Percentiles rank a stretch among this genome's conserved stretches.
These are phyloP conservation scores for Diorhabda elongata DNA, from an alignment of 1,140 invertebrate genomes.

Conservation along the genomic window DNA sequence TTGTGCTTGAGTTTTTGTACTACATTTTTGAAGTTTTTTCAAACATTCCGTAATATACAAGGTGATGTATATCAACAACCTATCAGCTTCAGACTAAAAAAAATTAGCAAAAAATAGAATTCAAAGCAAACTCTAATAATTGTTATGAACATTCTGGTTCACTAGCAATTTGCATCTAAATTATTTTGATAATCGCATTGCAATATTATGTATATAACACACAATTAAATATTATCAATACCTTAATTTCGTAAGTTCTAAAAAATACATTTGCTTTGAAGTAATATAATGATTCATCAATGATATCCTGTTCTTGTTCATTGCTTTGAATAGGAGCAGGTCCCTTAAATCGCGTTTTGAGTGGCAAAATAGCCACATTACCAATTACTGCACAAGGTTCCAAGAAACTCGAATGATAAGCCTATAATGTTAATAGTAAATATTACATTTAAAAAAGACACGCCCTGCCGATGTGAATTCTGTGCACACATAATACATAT, in stretches of 20 bases:
- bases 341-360: constrained; percentile 43
- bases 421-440: constrained; percentile 53
- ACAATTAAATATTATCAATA: constrained; percentile 42
- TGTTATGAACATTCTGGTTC: too few relatives aligned
- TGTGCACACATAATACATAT: too few relatives aligned
- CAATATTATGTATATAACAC: too few relatives aligned
- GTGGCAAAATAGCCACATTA: constrained; percentile 72
- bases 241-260: constrained; percentile 97
- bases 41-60: constrained; percentile 99
- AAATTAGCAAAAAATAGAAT: constrained; percentile 9
- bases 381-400: constrained; percentile 73
- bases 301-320: constrained; percentile 79
- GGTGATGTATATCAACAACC: constrained; percentile 96
- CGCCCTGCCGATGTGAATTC: too few relatives aligned
- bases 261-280: constrained; percentile 99
- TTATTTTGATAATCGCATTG: too few relatives aligned
- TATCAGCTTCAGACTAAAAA: constrained; percentile 85
- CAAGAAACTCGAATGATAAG: constrained; percentile 89
- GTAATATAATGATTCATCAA: constrained; percentile 95
- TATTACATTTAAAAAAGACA: neutral
- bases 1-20: constrained; percentile 80
- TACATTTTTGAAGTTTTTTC: constrained; percentile 89
- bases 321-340: constrained; percentile 58
- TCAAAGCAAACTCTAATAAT: too few relatives aligned
- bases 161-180: too few relatives aligned